Evolutionary conservation across 2,113 vertebrate genomes (phyloP).

Genomic region (Corythornis vintsioides): DNA sequence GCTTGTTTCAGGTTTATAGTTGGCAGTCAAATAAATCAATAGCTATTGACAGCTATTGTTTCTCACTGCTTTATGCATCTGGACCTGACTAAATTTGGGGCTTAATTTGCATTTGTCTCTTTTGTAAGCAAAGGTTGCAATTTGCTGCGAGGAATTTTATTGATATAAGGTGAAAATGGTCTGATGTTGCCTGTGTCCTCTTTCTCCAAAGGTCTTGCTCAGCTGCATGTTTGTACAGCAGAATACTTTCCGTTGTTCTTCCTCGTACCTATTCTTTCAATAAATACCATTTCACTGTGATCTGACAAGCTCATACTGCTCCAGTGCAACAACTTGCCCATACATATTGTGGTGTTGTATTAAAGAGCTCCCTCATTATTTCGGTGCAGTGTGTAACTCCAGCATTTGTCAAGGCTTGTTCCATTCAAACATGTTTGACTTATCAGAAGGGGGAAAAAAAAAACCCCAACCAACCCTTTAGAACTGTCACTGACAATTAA

Average conservation of each 20-base stretch:
- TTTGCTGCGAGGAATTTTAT: not conserved
- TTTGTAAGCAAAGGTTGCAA: not conserved
- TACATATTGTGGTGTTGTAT: slow-evolving; percentile 55
- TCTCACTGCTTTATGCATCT: not conserved
- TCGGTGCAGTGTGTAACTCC: not conserved
- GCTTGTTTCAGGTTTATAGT: not conserved
- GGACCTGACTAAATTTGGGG: not conserved
- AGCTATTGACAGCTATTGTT: not conserved
- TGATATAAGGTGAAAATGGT: not conserved
- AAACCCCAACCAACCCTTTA: slow-evolving; percentile 24
- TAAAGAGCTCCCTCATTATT: slow-evolving; percentile 62
- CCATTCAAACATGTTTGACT: slow-evolving; percentile 12
- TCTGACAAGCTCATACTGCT: slow-evolving; percentile 60
- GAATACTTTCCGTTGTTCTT: slow-evolving; percentile 41
- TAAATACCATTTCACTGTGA: not conserved
- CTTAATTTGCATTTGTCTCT: not conserved
- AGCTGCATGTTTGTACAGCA: slow-evolving; percentile 7
- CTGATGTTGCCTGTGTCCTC: not conserved
- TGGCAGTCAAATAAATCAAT: not conserved
- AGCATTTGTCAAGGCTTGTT: slow-evolving; percentile 75
- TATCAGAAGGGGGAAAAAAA: slow-evolving; percentile 5
- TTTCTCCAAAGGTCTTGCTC: not conserved
- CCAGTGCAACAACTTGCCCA: slow-evolving; percentile 53
- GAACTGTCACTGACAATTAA: slow-evolving; percentile 63
- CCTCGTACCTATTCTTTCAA: slow-evolving; percentile 37